Evolutionary conservation across 2,797 vertebrate species (phyloP).

Genomic region (Gobio occitaniae): DNA sequence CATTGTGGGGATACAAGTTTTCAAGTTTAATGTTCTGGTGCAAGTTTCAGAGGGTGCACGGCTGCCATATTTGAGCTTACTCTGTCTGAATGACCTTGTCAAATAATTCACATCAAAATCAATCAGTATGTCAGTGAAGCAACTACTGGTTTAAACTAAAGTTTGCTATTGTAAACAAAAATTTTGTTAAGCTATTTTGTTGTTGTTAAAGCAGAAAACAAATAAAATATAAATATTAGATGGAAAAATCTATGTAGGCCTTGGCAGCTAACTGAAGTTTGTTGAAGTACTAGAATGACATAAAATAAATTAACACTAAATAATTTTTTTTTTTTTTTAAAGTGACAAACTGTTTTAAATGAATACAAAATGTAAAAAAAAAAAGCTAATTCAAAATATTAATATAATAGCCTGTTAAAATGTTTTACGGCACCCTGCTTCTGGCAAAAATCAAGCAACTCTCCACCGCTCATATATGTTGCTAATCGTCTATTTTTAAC

Average conservation of each 20-base stretch:
- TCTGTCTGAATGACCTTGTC: conserved; percentile 1
- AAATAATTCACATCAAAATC: background rate
- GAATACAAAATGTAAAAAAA: background rate
- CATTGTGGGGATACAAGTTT: background rate
- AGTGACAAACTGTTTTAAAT: background rate
- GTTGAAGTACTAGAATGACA: background rate
- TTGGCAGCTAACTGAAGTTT: too few species aligned
- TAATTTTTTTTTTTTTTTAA: too few species aligned
- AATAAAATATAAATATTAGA: background rate
- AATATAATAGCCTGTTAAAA: background rate
- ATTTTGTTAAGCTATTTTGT: background rate
- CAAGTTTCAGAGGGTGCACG: background rate
- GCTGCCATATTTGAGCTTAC: background rate
- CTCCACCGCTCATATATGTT: background rate
- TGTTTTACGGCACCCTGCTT: background rate
- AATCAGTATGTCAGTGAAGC: background rate
- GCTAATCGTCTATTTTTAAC: background rate
- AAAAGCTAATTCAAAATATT: background rate
- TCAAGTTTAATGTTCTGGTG: background rate
- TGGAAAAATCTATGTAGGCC: too few species aligned
- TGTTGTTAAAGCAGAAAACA: background rate
- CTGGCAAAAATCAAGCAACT: background rate
- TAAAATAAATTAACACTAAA: background rate
- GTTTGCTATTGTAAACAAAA: background rate
- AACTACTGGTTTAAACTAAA: background rate